Conservation (phyloP, 2,888 invertebrate genomes). For the Drosophila prolongata region DNA sequence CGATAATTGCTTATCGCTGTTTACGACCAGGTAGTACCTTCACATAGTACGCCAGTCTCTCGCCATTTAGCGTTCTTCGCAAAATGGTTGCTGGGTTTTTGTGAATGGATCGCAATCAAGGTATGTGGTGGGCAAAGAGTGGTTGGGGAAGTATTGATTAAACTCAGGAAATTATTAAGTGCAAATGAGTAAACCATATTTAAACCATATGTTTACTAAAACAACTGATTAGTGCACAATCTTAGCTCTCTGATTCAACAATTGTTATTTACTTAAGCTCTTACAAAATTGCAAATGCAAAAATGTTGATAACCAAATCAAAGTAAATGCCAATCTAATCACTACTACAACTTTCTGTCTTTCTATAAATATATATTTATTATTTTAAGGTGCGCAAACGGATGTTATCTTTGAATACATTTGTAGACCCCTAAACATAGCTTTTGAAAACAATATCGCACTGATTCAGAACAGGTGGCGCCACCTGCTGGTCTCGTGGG, state of each 20-base stretch:
- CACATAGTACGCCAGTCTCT: conserved; percentile 20
- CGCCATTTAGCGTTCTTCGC: conserved; percentile 11
- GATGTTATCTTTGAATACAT: neutral
- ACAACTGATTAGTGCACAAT: conserved; percentile 7
- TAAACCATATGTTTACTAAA: conserved; percentile 21
- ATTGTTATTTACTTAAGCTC: neutral
- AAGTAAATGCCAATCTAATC: neutral
- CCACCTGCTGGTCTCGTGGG: conserved; percentile 12
- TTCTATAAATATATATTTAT: too few relatives aligned
- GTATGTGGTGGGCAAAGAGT: neutral
- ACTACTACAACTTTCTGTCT: neutral
- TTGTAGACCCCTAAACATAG: neutral
- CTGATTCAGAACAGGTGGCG: neutral
- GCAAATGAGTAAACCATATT: conserved; percentile 11
- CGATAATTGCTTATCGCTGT: conserved; percentile 59
- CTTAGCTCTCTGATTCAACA: conserved; percentile 18
- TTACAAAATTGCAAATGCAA: neutral
- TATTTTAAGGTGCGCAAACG: neutral
- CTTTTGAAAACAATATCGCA: neutral
- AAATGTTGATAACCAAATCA: conserved; percentile 1
- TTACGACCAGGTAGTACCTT: conserved; percentile 27
- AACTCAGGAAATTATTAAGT: conserved; percentile 25
- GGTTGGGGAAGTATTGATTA: conserved; percentile 3
- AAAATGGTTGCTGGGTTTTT: conserved; percentile 59
- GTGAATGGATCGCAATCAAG: conserved; percentile 62